Evolutionary conservation across 2,888 invertebrate genomes (phyloP).

Genomic region (Stramonita haemastoma): DNA sequence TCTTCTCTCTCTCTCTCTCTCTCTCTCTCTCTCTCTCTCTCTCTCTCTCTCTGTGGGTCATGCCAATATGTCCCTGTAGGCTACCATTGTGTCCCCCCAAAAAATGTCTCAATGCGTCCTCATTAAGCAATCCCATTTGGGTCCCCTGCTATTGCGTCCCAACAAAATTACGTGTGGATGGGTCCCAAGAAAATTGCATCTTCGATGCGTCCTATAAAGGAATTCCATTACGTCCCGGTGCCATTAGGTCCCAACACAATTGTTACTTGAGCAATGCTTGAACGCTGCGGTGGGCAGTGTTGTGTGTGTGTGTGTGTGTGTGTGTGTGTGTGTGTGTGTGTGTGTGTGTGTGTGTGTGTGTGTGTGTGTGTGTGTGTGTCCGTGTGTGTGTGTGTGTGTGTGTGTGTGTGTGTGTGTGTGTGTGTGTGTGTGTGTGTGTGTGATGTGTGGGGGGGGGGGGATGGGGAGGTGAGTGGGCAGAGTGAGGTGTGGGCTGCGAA

Average conservation of each 20-base stretch:
- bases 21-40: too few species aligned
- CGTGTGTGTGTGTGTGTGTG: neutral
- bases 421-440: neutral
- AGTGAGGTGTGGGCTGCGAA: neutral
- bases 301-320: constrained; percentile 7
- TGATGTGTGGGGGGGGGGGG: too few species aligned
- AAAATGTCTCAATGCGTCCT: too few species aligned
- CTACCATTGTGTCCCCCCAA: too few species aligned
- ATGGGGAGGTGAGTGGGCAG: neutral
- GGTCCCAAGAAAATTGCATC: neutral
- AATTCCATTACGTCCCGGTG: neutral
- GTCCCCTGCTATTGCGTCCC: too few species aligned
- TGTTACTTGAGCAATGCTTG: too few species aligned
- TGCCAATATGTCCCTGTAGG: too few species aligned
- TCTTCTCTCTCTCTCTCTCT: too few species aligned
- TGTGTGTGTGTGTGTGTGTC: neutral
- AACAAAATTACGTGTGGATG: too few species aligned
- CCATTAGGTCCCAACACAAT: too few species aligned
- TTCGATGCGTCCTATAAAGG: neutral
- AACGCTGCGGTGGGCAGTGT: neutral
- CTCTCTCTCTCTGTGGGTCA: too few species aligned
- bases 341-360: neutral
- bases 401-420: neutral
- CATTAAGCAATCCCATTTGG: too few species aligned
- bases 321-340: constrained; percentile 17